These are phyloP conservation scores for Argyresthia goedartella DNA, from an alignment of 2,888 invertebrate genomes.

Conservation along the genomic window DNA sequence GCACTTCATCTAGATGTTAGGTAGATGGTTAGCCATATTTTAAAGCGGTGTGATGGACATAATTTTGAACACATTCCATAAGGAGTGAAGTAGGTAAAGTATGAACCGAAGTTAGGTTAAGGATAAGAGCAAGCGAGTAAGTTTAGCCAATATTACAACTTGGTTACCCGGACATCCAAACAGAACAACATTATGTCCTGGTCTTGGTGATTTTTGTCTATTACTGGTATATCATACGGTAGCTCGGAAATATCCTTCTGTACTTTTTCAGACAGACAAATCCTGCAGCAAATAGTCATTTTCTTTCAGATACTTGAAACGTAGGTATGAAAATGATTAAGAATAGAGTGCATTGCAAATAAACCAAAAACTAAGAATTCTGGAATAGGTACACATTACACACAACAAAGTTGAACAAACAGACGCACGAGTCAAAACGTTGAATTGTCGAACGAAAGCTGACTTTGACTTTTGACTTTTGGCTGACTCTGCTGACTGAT, in stretches of 20 bases:
- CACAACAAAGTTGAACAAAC: too few species aligned
- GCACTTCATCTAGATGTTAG: neutral
- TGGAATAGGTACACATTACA: too few species aligned
- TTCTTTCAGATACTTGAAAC: too few species aligned
- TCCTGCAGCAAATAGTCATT: constrained; percentile 23
- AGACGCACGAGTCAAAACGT: too few species aligned
- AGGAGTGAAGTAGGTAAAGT: too few species aligned
- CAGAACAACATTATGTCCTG: constrained; percentile 38
- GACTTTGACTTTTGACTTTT: too few species aligned
- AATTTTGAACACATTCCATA: neutral
- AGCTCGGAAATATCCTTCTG: constrained; percentile 30
- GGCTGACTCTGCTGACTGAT: too few species aligned
- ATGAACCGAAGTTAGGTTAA: neutral
- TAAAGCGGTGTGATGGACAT: neutral
- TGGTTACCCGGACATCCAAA: constrained; percentile 38
- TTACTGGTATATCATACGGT: constrained; percentile 15
- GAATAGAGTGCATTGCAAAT: too few species aligned
- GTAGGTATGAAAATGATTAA: too few species aligned
- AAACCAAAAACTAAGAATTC: too few species aligned
- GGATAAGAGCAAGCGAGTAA: neutral
- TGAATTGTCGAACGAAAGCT: too few species aligned
- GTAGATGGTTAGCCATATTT: too few species aligned
- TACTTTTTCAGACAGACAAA: constrained; percentile 28
- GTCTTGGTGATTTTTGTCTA: constrained; percentile 18
- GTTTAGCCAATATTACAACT: neutral